Conservation (phyloP, 1,140 invertebrate species). For the Euschistus heros region DNA sequence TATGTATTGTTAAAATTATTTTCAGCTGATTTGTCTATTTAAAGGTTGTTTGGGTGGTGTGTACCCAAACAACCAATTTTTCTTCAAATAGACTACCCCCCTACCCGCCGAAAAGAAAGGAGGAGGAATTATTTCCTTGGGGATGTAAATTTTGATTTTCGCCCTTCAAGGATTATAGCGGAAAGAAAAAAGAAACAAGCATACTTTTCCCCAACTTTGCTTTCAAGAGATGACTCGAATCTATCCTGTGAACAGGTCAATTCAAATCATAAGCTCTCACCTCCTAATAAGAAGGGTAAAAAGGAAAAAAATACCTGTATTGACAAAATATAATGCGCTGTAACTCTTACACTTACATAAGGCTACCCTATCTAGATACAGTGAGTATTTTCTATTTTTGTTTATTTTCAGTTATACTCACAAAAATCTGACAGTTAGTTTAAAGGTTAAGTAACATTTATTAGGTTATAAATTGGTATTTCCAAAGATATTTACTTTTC, state of each 20-base stretch:
- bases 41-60: conserved; percentile 15
- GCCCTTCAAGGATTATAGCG: neutral
- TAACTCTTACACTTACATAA: no score
- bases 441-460: no score
- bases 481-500: no score
- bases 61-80: conserved; percentile 8
- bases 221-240: conserved; percentile 11
- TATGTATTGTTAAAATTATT: conserved; percentile 11
- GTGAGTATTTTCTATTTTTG: no score
- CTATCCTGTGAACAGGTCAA: neutral
- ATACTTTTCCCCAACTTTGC: neutral
- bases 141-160: conserved; percentile 8
- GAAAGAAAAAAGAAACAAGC: conserved; percentile 43
- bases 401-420: no score
- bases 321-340: neutral
- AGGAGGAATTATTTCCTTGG: neutral
- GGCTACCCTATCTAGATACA: no score
- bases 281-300: neutral
- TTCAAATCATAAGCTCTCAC: neutral
- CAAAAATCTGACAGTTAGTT: no score
- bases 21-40: conserved; percentile 11
- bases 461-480: no score
- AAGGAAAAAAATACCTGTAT: conserved; percentile 8
- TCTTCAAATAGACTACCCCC: conserved; percentile 5
- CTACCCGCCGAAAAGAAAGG: neutral